A percentile compares a stretch with the other conserved stretches of the same genome.
Evolutionary conservation across 2,113 vertebrate species (phyloP).

Genomic region (Gymnogyps californianus): DNA sequence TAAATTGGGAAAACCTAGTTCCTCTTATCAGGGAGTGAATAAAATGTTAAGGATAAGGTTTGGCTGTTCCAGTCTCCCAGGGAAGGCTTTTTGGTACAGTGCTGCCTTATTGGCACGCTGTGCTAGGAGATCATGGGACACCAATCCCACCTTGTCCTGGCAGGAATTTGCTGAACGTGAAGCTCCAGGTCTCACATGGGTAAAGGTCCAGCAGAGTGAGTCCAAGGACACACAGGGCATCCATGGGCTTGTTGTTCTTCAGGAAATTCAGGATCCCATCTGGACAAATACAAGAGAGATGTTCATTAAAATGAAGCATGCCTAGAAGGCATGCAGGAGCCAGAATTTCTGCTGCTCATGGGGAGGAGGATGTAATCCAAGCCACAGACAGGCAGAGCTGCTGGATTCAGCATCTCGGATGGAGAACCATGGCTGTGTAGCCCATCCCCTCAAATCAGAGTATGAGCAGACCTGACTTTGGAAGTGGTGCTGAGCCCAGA

Average conservation of each 20-base stretch:
- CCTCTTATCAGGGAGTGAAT: background rate
- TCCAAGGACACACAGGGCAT: slow-evolving; percentile 75
- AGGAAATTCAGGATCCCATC: slow-evolving; percentile 76
- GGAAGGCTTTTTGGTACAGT: background rate
- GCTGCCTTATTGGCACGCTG: background rate
- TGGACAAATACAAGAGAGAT: background rate
- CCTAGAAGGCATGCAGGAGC: background rate
- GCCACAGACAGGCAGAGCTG: background rate
- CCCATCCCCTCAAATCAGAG: background rate
- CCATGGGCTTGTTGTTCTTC: slow-evolving; percentile 74
- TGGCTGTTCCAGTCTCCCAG: background rate
- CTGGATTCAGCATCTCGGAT: background rate
- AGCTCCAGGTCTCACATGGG: slow-evolving; percentile 73
- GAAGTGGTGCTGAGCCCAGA: background rate
- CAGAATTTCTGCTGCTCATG: background rate
- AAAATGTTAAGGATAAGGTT: background rate
- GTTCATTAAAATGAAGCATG: background rate
- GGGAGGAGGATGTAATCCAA: background rate
- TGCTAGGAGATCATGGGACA: background rate
- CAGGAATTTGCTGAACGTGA: slow-evolving; percentile 74
- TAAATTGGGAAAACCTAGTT: background rate
- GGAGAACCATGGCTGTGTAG: background rate
- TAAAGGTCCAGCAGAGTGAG: slow-evolving; percentile 76
- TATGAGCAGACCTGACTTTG: background rate
- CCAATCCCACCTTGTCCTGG: slow-evolving; percentile 69